Evolutionary conservation across 2,888 invertebrate species (phyloP), one percentile per base, ranked within the genome.

Genomic region (Volucella inflata): DNA sequence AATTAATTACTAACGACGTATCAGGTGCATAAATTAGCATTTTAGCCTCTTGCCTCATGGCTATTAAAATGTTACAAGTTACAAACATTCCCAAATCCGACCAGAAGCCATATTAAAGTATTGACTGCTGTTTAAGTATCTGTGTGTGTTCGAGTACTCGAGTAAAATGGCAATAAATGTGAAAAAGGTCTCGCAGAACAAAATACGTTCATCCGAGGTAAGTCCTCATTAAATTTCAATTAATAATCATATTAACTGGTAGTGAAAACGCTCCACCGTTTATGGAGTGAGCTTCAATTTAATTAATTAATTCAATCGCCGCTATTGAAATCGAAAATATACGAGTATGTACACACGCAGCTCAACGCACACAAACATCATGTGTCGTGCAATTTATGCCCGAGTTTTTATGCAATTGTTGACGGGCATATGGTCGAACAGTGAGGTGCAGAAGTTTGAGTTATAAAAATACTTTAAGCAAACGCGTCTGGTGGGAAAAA

Each of bases 261-360:
- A 60, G 64, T 16, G 51, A 59, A 57, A 59, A 44, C 42, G 17
- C 64, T 76, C 40, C 59, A 36, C 53, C 65, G 67, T 71, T 59
- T 71, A 65, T 44, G 76, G 68, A 82, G 77, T 60, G 59, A 36
- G 57, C 57, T 72, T 71, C 82, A 55, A 36, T 64, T 82, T 82
- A 82, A 82, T 82, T 81, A 70, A 68, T 76, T 70, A 76, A 82
- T 82, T 82, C 65, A 82, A 76, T 82, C 82, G 67, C 21, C 53
- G 40, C 59, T 59, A 30, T 59, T 65, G 46, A 65, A 71, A 81
- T 64, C 38, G 60, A 46, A 62, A 71, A 57, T 42, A 30, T 38
- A 55, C 46, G n/a, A n/a, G n/a, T n/a, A n/a, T n/a, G n/a, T 30
- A 30, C 6, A 30, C 6, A 30, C 6, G 30, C 30, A 30, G 30